Evolutionary conservation across 2,797 vertebrate genomes (phyloP).

Genomic region (Ctenosaura bakeri): DNA sequence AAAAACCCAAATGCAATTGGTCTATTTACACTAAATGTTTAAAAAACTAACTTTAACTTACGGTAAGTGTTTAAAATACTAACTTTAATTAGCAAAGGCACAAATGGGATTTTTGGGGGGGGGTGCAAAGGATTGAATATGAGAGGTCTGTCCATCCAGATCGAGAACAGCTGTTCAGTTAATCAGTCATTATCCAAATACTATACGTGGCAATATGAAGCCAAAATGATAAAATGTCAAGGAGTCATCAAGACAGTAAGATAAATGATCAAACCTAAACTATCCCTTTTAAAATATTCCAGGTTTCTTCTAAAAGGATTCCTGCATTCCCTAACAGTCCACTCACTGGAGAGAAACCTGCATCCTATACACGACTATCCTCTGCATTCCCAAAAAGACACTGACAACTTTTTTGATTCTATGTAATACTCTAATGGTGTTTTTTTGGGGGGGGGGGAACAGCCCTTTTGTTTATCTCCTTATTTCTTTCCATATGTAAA

Average conservation of each 20-base stretch:
- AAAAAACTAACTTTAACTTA: constrained; percentile 76
- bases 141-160: constrained; percentile 77
- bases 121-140: constrained; percentile 76
- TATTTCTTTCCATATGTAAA: neutral
- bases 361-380: neutral
- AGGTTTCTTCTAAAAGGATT: neutral
- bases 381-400: neutral
- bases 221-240: constrained; percentile 33
- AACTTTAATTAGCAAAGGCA: constrained; percentile 79
- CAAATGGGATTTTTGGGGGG: constrained; percentile 75
- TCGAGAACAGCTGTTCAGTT: constrained; percentile 78
- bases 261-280: constrained; percentile 21
- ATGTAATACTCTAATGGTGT: neutral
- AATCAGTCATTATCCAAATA: constrained; percentile 63
- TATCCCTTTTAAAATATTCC: constrained; percentile 15
- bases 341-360: constrained; percentile 5
- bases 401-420: constrained; percentile 6
- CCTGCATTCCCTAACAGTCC: neutral
- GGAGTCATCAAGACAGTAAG: constrained; percentile 33
- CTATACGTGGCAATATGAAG: constrained; percentile 49
- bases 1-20: constrained; percentile 65
- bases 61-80: constrained; percentile 71
- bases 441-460: neutral
- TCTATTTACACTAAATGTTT: constrained; percentile 63
- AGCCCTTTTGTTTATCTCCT: neutral